Percentiles rank a stretch among this genome's conserved stretches.
Conservation (phyloP, 2,113 vertebrate genomes). For the Dipodomys ordii region DNA sequence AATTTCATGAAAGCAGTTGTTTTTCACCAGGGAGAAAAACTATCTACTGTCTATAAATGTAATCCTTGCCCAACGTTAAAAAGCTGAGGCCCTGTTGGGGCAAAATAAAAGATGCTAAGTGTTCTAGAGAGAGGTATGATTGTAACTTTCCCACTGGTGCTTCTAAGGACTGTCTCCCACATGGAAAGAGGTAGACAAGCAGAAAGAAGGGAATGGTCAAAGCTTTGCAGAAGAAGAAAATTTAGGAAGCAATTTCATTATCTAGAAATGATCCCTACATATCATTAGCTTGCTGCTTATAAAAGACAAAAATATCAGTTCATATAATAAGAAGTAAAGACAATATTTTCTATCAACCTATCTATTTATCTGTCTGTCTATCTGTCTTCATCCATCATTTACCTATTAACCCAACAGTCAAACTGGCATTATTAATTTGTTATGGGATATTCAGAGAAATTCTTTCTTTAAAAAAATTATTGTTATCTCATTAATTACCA, state of each 20-base stretch:
- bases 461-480: background rate
- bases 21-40: background rate
- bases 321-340: background rate
- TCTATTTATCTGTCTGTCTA: background rate
- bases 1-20: background rate
- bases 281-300: background rate
- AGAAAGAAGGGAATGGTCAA: background rate
- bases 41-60: background rate
- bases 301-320: background rate
- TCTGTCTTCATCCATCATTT: background rate
- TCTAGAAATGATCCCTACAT: background rate
- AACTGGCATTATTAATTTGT: background rate
- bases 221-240: background rate
- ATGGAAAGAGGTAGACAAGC: background rate
- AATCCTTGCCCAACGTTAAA: background rate
- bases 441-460: background rate
- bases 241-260: background rate
- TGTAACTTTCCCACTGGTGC: background rate
- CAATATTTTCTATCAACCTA: background rate
- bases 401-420: background rate
- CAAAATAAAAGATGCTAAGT: background rate
- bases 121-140: background rate
- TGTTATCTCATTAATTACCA: background rate
- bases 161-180: background rate
- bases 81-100: background rate